Evolutionary conservation across 2,888 invertebrate genomes (phyloP).

Genomic region (Dascillus cervinus): DNA sequence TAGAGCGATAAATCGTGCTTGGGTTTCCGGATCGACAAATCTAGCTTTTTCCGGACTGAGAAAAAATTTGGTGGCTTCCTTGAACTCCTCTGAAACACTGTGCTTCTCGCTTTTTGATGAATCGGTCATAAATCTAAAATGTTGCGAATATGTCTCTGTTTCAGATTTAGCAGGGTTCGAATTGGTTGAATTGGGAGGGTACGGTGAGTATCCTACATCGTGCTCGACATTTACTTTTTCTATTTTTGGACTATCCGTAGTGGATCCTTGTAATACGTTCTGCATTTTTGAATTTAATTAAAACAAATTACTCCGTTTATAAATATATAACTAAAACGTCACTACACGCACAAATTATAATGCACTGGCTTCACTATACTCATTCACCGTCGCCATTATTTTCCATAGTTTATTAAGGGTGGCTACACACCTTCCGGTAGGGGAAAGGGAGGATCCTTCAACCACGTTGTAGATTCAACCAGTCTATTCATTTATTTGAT

Average conservation of each 20-base stretch:
- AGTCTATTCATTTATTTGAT: too few relatives aligned
- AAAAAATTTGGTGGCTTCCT: slow-evolving; percentile 57
- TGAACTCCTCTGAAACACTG: slow-evolving; percentile 94
- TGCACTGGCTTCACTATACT: slow-evolving; percentile 61
- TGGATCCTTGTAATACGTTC: slow-evolving; percentile 75
- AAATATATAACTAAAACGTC: slow-evolving; percentile 29
- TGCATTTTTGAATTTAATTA: slow-evolving; percentile 76
- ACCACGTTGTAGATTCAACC: too few relatives aligned
- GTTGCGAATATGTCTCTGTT: slow-evolving; percentile 81
- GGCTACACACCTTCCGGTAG: too few relatives aligned
- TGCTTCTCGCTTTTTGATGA: slow-evolving; percentile 94
- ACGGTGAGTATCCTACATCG: slow-evolving; percentile 62
- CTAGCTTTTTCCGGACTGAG: slow-evolving; percentile 50
- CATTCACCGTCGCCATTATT: slow-evolving; percentile 61
- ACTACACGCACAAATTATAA: slow-evolving; percentile 41
- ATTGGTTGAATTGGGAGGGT: slow-evolving; percentile 75
- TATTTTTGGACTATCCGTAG: slow-evolving; percentile 74
- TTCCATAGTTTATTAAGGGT: slow-evolving; percentile 61
- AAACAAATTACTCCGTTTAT: slow-evolving; percentile 43
- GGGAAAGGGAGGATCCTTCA: too few relatives aligned
- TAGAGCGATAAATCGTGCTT: slow-evolving; percentile 83
- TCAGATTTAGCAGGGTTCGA: slow-evolving; percentile 77
- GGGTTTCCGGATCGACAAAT: slow-evolving; percentile 75
- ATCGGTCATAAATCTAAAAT: slow-evolving; percentile 85
- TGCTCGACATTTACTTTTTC: slow-evolving; percentile 69